These are phyloP conservation scores for Megaustenia siamemsis DNA, from an alignment of 2,888 invertebrate genomes.

Conservation along the genomic window DNA sequence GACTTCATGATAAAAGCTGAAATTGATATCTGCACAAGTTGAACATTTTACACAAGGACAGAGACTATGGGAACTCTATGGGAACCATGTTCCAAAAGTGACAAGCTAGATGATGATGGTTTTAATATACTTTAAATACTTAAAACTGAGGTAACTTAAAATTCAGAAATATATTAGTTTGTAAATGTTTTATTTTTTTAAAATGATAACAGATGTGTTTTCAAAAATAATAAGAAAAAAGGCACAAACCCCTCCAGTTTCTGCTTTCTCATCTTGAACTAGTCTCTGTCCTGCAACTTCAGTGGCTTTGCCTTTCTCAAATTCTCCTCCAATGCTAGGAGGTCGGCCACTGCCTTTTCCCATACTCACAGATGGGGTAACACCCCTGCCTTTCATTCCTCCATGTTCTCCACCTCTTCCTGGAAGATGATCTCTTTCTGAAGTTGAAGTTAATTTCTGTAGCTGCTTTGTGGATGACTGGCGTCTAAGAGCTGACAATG, in stretches of 20 bases:
- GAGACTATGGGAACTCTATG: too few species aligned
- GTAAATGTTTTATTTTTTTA: too few species aligned
- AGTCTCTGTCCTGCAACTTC: conserved; percentile 35
- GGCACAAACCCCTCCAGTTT: conserved; percentile 45
- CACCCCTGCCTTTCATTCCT: conserved; percentile 16
- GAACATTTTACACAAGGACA: too few species aligned
- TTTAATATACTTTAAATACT: too few species aligned
- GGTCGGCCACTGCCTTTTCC: conserved; percentile 26
- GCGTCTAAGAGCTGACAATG: neutral
- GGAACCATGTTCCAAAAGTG: too few species aligned
- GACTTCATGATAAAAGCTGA: too few species aligned
- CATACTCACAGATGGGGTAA: conserved; percentile 4
- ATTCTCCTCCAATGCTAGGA: neutral
- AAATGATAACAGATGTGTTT: too few species aligned
- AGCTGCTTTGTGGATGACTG: conserved; percentile 33
- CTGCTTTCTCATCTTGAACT: conserved; percentile 28
- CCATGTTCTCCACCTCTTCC: neutral
- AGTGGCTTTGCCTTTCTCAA: neutral
- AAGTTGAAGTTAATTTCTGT: neutral
- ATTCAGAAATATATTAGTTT: too few species aligned
- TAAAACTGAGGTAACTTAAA: too few species aligned
- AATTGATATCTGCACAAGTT: too few species aligned
- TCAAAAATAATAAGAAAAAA: neutral
- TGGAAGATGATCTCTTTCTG: neutral
- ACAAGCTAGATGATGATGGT: too few species aligned